Evolutionary conservation across 1,140 invertebrate genomes (phyloP).

Genomic region (Drosophila prosaltans): DNA sequence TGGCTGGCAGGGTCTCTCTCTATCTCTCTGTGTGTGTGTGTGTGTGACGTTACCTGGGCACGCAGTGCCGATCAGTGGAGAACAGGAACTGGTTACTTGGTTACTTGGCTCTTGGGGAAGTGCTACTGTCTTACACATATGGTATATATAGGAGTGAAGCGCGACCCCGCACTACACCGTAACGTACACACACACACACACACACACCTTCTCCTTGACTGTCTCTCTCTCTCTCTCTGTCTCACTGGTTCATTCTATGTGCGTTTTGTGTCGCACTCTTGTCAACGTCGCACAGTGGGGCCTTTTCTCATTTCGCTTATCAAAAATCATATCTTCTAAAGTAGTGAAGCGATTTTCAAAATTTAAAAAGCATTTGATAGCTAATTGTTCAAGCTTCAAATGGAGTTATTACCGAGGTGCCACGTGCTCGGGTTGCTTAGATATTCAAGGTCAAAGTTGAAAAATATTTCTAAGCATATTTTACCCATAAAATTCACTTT

Average conservation of each 20-base stretch:
- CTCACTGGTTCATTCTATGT: not conserved
- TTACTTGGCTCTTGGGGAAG: slow-evolving; percentile 56
- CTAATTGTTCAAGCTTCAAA: too few species aligned
- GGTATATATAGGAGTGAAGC: slow-evolving; percentile 1
- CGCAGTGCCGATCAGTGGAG: slow-evolving; percentile 25
- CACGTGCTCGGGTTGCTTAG: too few species aligned
- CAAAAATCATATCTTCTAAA: too few species aligned
- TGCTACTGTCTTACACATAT: slow-evolving; percentile 77
- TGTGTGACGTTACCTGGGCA: slow-evolving; percentile 35
- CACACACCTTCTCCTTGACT: not conserved
- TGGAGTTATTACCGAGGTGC: too few species aligned
- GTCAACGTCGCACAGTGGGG: slow-evolving; percentile 58
- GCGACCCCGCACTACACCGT: not conserved
- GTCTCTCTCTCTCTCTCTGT: slow-evolving; percentile 17
- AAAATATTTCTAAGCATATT: too few species aligned
- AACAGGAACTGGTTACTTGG: slow-evolving; percentile 70
- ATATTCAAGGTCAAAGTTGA: too few species aligned
- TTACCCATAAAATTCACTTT: too few species aligned
- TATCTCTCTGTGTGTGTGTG: too few species aligned
- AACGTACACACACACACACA: slow-evolving; percentile 11
- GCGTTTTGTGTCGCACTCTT: slow-evolving; percentile 54
- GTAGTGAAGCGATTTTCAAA: too few species aligned
- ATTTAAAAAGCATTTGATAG: too few species aligned
- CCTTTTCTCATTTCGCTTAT: too few species aligned
- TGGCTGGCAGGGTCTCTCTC: not conserved